Conservation (phyloP, 2,113 vertebrate genomes). For the Rhinoderma darwinii region DNA sequence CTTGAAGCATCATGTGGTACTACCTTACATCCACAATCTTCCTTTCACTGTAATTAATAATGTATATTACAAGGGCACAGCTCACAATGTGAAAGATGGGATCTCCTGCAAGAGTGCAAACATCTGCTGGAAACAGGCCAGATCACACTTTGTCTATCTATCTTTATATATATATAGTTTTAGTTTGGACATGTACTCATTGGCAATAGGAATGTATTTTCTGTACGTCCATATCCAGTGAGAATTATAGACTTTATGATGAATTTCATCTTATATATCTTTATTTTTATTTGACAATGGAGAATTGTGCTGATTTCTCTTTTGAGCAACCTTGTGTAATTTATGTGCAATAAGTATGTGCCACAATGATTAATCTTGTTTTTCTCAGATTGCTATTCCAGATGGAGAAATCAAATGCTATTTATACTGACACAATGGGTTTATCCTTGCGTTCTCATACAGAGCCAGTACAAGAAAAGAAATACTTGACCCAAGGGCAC, state of each 20-base stretch:
- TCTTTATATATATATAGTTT: too few species aligned
- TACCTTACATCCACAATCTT: too few species aligned
- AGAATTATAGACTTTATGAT: not conserved
- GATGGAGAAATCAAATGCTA: constrained; percentile 60
- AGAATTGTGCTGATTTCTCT: constrained; percentile 26
- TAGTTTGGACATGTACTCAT: not conserved
- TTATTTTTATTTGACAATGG: constrained; percentile 42
- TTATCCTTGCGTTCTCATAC: constrained; percentile 53
- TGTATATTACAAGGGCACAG: too few species aligned
- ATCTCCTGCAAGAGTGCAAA: too few species aligned
- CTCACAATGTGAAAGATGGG: too few species aligned
- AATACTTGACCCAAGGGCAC: constrained; percentile 60
- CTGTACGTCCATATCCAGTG: not conserved
- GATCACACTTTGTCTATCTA: too few species aligned
- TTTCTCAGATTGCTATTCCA: constrained; percentile 55
- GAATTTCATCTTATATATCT: constrained; percentile 33
- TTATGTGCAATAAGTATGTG: constrained; percentile 53
- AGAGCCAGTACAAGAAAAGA: constrained; percentile 58
- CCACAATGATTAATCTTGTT: constrained; percentile 54
- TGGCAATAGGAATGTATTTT: not conserved
- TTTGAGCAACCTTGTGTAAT: constrained; percentile 43
- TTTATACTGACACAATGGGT: constrained; percentile 59
- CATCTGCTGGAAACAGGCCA: too few species aligned
- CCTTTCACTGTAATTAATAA: too few species aligned
- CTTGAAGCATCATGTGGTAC: too few species aligned